phyloP scores from a whole-genome alignment of 2,888 invertebrate genomes.

The Xanthorhoe designata region DNA sequence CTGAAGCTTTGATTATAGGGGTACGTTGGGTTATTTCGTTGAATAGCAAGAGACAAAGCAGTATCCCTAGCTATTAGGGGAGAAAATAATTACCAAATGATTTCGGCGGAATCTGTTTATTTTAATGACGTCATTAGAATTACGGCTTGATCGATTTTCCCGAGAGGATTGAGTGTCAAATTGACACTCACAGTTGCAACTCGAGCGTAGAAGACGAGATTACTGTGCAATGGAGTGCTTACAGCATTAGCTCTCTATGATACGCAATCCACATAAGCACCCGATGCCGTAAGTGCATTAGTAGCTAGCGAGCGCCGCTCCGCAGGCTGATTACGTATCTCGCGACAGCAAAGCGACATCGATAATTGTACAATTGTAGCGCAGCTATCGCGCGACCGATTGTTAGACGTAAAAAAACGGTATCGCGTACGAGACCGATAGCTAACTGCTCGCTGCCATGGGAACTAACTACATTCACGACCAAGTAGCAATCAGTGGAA shows the following conservation, averaged over 20 bases:
- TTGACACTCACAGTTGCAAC: not conserved
- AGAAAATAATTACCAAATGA: not conserved
- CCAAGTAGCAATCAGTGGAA: too few species aligned
- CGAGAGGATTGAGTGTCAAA: not conserved
- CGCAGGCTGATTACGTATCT: too few species aligned
- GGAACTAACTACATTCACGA: too few species aligned
- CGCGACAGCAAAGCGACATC: too few species aligned
- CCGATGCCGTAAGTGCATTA: constrained; percentile 12
- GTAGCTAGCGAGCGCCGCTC: constrained; percentile 10
- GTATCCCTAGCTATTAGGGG: too few species aligned
- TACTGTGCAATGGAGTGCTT: not conserved
- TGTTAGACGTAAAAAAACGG: too few species aligned
- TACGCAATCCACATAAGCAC: not conserved
- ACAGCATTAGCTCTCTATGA: not conserved
- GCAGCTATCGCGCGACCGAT: too few species aligned
- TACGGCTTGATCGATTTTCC: not conserved
- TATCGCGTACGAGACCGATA: too few species aligned
- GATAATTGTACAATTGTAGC: too few species aligned
- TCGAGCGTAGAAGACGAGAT: not conserved
- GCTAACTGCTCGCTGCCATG: too few species aligned
- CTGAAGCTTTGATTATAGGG: not conserved
- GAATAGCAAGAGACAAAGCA: not conserved
- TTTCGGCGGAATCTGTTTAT: not conserved
- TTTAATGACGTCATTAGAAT: not conserved
- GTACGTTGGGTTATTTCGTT: not conserved